A percentile compares a stretch with the other conserved stretches of the same genome.
Evolutionary conservation across 2,888 invertebrate species (phyloP).

Genomic region (Drosophila kambysellisi): DNA sequence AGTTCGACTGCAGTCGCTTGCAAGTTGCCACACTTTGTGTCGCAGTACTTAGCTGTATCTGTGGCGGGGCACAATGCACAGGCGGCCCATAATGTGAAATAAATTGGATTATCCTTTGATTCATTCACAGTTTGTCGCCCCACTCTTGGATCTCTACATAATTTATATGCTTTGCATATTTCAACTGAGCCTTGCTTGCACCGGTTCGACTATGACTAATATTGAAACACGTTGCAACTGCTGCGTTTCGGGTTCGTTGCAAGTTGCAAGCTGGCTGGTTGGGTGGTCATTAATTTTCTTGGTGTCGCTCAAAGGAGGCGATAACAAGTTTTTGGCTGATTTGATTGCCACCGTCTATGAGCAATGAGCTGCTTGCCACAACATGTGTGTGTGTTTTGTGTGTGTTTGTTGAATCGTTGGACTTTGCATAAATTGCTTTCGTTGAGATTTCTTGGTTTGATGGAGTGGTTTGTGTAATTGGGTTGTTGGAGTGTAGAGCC

Average conservation of each 20-base stretch:
- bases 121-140: conserved; percentile 80
- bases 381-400: conserved; percentile 2
- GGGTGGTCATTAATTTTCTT: conserved; percentile 75
- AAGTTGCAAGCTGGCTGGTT: conserved; percentile 22
- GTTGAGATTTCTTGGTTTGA: conserved; percentile 37
- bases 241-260: conserved; percentile 14
- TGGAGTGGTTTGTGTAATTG: conserved; percentile 30
- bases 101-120: conserved; percentile 84
- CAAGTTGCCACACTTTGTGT: conserved; percentile 54
- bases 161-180: conserved; percentile 81
- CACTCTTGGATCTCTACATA: conserved; percentile 64
- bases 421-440: conserved; percentile 62
- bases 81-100: conserved; percentile 75
- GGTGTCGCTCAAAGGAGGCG: conserved; percentile 78
- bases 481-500: conserved; percentile 7
- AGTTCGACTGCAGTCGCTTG: conserved; percentile 46
- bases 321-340: conserved; percentile 78
- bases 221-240: conserved; percentile 18
- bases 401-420: conserved; percentile 25
- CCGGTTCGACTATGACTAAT: conserved; percentile 2
- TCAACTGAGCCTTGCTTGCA: conserved; percentile 65
- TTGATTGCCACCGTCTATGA: conserved; percentile 75
- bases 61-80: conserved; percentile 59
- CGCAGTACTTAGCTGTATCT: conserved; percentile 34
- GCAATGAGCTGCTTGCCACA: conserved; percentile 63